Conservation (phyloP, 2,797 vertebrate genomes). For the Halcyon chelicuti region DNA sequence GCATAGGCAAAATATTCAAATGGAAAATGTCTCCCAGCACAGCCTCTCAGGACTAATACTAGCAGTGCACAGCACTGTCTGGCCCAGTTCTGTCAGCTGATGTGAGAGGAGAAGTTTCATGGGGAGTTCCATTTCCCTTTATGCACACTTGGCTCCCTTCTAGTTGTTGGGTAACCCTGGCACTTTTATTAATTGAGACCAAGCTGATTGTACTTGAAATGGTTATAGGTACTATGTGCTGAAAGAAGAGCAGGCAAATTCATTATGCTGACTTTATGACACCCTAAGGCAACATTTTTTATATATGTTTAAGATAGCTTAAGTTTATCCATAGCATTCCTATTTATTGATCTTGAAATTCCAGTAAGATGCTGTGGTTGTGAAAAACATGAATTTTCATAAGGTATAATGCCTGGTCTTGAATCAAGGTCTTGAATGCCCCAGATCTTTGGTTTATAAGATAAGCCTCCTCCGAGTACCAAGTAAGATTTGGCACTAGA, state of each 20-base stretch:
- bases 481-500: not conserved
- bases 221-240: not conserved
- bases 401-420: not conserved
- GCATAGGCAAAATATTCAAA: not conserved
- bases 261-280: not conserved
- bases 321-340: not conserved
- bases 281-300: not conserved
- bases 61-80: not conserved
- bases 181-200: not conserved
- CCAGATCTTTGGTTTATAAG: not conserved
- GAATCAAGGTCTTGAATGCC: not conserved
- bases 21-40: not conserved
- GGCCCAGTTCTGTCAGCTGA: not conserved
- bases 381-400: not conserved
- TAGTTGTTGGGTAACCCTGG: not conserved
- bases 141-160: not conserved
- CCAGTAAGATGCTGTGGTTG: not conserved
- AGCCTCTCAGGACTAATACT: not conserved
- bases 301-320: not conserved
- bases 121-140: not conserved
- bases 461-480: not conserved
- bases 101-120: not conserved
- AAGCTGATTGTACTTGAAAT: not conserved
- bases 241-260: not conserved
- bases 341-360: not conserved